Percentiles rank a stretch among this genome's conserved stretches.
Conservation (phyloP, 2,113 vertebrate genomes). For the Platycercus adscitus region DNA sequence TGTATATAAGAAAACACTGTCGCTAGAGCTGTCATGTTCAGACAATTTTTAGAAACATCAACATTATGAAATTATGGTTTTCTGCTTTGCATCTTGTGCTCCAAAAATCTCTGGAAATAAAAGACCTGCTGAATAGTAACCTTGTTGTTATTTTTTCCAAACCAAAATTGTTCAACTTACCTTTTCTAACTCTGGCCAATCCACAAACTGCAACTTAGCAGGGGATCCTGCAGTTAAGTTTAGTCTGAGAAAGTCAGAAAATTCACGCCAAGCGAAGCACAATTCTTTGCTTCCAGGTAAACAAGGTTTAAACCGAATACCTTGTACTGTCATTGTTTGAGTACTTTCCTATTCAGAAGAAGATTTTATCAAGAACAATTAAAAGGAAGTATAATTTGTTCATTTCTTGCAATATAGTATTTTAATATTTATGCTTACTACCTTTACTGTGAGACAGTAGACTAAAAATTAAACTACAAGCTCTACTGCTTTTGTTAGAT, state of each 20-base stretch:
- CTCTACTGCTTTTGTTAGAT: not conserved
- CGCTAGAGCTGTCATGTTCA: not conserved
- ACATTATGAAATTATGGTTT: not conserved
- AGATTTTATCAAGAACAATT: not conserved
- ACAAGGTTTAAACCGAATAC: conserved; percentile 80
- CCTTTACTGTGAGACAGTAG: not conserved
- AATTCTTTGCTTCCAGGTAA: conserved; percentile 82
- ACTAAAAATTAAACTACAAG: not conserved
- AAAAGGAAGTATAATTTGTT: not conserved
- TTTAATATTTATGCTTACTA: not conserved
- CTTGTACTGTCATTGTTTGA: conserved; percentile 76
- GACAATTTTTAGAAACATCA: not conserved
- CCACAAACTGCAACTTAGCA: conserved; percentile 77
- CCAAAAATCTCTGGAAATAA: not conserved
- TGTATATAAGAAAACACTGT: not conserved
- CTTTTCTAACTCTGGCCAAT: conserved; percentile 77
- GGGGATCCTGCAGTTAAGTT: conserved; percentile 84
- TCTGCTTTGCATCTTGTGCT: not conserved
- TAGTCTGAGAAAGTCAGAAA: conserved; percentile 76
- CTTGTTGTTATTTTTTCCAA: not conserved
- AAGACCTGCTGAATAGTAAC: not conserved
- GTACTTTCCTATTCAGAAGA: conserved; percentile 75
- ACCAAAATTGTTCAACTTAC: conserved; percentile 46
- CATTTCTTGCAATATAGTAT: not conserved
- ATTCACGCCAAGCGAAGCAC: conserved; percentile 82